Evolutionary conservation across 2,797 vertebrate species (phyloP), one percentile per base, ranked within the genome.

Genomic region (Balearica regulorum): DNA sequence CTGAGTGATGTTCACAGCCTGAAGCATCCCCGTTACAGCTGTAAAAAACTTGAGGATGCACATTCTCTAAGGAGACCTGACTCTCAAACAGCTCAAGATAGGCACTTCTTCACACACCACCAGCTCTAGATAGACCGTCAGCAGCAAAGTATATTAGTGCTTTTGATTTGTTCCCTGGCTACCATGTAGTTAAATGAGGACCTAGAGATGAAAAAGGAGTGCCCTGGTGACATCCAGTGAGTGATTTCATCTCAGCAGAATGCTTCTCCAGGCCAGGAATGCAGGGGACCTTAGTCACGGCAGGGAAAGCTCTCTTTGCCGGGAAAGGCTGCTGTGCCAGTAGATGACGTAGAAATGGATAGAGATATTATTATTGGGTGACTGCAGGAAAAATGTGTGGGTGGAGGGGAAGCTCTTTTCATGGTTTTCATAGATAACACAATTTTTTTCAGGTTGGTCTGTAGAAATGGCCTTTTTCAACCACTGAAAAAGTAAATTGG

Each of bases 201-300:
- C 28, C 58, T 70, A 49, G 26, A 89, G 26, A 43, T 87, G 78
- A 92, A 73, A 51, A 78, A 92, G 39, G 24, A 94, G 72, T 83
- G 49, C 20, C 54, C 20, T 3, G 5, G 76, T 79, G 87, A 94
- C 62, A 94, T 96, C 82, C 93, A 79, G 91, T 71, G 68, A 16
- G 13, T 97, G 94, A 96, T 54, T 89, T 92, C 18, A 95, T 89
- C 84, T 81, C 81, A 51, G 26, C 43, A 94, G 96, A 95, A 97
- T 95, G 93, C 28, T 76, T 71, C 51, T 86, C 12, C 0, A 0
- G 31, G 65, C 35, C 64, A 60, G 76, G 87, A 96, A 94, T 92
- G 82, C 64, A 61, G 37, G 21, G 15, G 31, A 83, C 57, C 54
- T 85, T 83, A 87, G 71, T 68, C 65, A 82, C 83, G 66, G 37